Evolutionary conservation across 2,888 invertebrate species (phyloP).

Genomic region (Caenorhabditis uteleia): DNA sequence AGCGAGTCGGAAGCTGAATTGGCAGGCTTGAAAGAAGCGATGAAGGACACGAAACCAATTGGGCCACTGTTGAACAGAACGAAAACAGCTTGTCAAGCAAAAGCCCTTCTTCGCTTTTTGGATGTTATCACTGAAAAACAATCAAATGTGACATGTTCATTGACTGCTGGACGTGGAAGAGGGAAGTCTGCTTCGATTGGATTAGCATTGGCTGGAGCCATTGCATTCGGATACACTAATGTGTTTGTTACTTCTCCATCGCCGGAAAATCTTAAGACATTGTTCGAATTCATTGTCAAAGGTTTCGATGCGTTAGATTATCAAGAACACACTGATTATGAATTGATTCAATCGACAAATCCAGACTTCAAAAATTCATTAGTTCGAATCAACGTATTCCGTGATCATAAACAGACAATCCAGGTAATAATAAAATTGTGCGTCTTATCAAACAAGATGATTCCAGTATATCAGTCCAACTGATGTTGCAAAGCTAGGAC

Average conservation of each 20-base stretch:
- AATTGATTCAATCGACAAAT: constrained; percentile 90
- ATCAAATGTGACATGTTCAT: constrained; percentile 84
- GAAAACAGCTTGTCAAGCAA: constrained; percentile 76
- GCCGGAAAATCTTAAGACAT: constrained; percentile 94
- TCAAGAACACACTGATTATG: constrained; percentile 94
- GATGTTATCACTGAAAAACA: constrained; percentile 93
- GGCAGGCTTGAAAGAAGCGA: constrained; percentile 80
- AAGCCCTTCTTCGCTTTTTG: constrained; percentile 80
- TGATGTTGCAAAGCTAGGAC: constrained; percentile 85
- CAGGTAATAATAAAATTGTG: too few relatives aligned
- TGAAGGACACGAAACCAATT: constrained; percentile 89
- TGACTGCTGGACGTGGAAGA: constrained; percentile 91
- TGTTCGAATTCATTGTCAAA: constrained; percentile 95
- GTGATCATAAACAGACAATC: constrained; percentile 67
- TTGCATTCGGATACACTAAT: constrained; percentile 81
- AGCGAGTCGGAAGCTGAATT: constrained; percentile 76
- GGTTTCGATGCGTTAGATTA: constrained; percentile 87
- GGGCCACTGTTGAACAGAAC: constrained; percentile 87
- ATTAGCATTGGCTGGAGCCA: constrained; percentile 80
- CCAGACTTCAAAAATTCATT: constrained; percentile 95
- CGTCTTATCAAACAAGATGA: constrained; percentile 8
- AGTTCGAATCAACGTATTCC: constrained; percentile 86
- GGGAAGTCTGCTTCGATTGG: constrained; percentile 96
- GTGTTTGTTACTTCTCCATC: constrained; percentile 97
- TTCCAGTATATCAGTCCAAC: constrained; percentile 90